A percentile compares a stretch with the other conserved stretches of the same genome.
These are phyloP conservation scores for Sitta carolinensis DNA, from an alignment of 2,797 vertebrate genomes.

Conservation along the genomic window DNA sequence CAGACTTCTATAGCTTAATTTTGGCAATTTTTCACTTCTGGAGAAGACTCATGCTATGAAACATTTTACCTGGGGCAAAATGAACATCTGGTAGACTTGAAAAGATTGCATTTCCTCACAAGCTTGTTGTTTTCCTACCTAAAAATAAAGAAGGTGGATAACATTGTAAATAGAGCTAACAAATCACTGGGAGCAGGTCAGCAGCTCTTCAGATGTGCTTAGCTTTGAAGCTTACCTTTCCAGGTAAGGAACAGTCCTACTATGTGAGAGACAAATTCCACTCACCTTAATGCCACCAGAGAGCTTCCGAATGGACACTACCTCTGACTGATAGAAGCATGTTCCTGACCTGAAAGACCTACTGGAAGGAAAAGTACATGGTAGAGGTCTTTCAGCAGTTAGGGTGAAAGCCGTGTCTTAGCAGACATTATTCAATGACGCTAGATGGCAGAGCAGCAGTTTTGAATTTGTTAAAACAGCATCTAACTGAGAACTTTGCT, in stretches of 20 bases:
- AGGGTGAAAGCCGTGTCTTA: background rate
- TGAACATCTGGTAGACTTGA: background rate
- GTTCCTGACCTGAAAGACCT: background rate
- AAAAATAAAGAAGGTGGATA: background rate
- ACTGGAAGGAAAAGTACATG: background rate
- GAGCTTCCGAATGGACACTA: background rate
- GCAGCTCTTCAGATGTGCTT: background rate
- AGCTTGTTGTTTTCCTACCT: background rate
- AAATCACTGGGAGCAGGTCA: background rate
- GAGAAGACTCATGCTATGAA: background rate
- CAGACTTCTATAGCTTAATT: background rate
- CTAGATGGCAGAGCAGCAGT: slow-evolving; percentile 61
- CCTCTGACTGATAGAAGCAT: background rate
- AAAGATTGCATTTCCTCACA: background rate
- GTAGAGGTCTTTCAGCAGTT: background rate
- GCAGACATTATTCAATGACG: background rate
- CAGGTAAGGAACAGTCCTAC: background rate
- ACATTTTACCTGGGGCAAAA: background rate
- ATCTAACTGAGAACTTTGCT: background rate
- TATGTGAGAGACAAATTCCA: background rate
- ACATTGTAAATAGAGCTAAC: background rate
- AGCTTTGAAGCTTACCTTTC: background rate
- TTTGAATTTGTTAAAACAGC: background rate
- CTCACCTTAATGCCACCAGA: background rate
- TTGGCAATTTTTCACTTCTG: background rate